A percentile compares a stretch with the other conserved stretches of the same genome.
Evolutionary conservation across 2,888 invertebrate species (phyloP).

Genomic region (Drosophila differens): DNA sequence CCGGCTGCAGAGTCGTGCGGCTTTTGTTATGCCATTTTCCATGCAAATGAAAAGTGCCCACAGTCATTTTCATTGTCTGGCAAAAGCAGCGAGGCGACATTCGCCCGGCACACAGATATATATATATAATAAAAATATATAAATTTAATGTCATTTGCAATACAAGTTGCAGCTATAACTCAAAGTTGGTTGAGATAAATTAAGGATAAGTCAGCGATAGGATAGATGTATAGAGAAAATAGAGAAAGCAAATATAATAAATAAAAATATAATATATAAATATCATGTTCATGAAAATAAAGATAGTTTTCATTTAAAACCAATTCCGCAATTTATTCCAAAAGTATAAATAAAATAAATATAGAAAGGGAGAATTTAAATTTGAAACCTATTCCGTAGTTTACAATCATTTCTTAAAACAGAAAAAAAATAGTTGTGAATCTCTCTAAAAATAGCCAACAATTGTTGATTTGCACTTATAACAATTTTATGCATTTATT

Average conservation of each 20-base stretch:
- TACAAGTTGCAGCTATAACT: neutral
- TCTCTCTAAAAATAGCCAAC: neutral
- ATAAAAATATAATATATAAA: neutral
- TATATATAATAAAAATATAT: neutral
- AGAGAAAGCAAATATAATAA: neutral
- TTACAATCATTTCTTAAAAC: no score
- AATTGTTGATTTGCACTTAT: neutral
- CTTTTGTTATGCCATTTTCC: slow-evolving; percentile 69
- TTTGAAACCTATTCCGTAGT: no score
- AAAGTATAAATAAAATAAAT: no score
- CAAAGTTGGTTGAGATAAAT: neutral
- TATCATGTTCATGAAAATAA: no score
- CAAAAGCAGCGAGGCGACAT: slow-evolving; percentile 1
- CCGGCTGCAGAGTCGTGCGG: slow-evolving; percentile 36
- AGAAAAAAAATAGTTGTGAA: neutral
- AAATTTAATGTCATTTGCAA: neutral
- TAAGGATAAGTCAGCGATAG: neutral
- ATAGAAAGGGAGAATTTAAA: no score
- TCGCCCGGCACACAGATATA: slow-evolving; percentile 2
- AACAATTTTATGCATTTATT: neutral
- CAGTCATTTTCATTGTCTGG: slow-evolving; percentile 45
- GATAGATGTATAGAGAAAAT: neutral
- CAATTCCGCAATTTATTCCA: no score
- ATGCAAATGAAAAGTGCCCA: slow-evolving; percentile 71
- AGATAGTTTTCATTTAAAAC: no score